Conservation (phyloP, 2,797 vertebrate genomes). For the Chloroceryle inda region DNA sequence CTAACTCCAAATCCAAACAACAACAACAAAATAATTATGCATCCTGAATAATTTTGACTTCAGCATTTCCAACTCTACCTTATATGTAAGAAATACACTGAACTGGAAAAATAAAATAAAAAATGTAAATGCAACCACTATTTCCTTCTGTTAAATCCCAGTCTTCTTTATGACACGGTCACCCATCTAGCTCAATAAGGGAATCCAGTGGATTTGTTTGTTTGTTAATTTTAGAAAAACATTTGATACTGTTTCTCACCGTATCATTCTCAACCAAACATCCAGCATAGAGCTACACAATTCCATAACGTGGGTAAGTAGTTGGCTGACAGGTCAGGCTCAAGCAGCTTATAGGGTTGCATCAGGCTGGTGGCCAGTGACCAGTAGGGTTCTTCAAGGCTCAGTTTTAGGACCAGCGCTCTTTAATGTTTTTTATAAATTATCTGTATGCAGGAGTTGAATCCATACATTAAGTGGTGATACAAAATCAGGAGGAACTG, state of each 20-base stretch:
- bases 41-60: background rate
- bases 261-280: no score
- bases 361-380: no score
- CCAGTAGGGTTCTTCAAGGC: background rate
- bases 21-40: background rate
- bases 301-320: background rate
- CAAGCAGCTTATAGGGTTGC: no score
- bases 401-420: background rate
- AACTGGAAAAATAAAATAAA: background rate
- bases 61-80: background rate
- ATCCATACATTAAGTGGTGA: background rate
- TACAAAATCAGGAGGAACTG: background rate
- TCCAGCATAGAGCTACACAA: background rate
- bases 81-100: background rate
- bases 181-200: background rate
- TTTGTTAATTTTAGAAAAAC: background rate
- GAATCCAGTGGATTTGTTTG: background rate
- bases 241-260: background rate
- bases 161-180: background rate
- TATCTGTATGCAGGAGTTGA: background rate
- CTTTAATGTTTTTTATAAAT: background rate
- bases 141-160: background rate
- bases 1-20: background rate
- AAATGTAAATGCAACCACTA: background rate
- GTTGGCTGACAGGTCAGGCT: background rate